Conservation (phyloP, 2,888 invertebrate species). For the Drosophila lutescens region DNA sequence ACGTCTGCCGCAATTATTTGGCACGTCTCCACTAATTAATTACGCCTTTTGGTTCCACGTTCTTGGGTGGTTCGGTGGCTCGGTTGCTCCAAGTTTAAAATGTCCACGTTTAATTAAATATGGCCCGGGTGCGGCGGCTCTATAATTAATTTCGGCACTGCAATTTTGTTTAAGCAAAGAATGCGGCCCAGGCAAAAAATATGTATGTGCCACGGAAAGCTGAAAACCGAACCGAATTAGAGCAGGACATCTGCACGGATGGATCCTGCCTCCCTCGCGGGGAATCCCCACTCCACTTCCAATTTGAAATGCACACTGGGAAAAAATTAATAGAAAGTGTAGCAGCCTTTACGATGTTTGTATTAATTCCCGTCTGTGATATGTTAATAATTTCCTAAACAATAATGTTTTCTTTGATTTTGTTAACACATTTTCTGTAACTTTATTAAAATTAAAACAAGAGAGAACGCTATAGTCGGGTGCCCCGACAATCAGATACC, state of each 20-base stretch:
- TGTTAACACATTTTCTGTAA: too few relatives aligned
- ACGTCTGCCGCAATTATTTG: constrained; percentile 74
- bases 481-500: too few relatives aligned
- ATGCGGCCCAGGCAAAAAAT: constrained; percentile 54
- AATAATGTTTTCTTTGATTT: too few relatives aligned
- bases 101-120: constrained; percentile 77
- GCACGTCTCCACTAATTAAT: constrained; percentile 77
- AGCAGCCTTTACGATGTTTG: too few relatives aligned
- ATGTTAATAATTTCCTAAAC: too few relatives aligned
- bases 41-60: constrained; percentile 72
- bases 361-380: too few relatives aligned
- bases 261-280: constrained; percentile 24
- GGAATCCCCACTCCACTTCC: constrained; percentile 3
- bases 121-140: constrained; percentile 63
- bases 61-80: constrained; percentile 11
- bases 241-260: constrained; percentile 65
- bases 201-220: constrained; percentile 7
- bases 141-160: constrained; percentile 75
- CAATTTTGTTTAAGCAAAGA: constrained; percentile 75
- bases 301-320: constrained; percentile 8
- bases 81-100: constrained; percentile 59
- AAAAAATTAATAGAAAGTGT: background rate
- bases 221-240: constrained; percentile 62
- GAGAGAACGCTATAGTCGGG: too few relatives aligned
- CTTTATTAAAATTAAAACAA: too few relatives aligned